These are phyloP conservation scores for Formica aserva DNA, from an alignment of 2,888 invertebrate species.

Conservation along the genomic window DNA sequence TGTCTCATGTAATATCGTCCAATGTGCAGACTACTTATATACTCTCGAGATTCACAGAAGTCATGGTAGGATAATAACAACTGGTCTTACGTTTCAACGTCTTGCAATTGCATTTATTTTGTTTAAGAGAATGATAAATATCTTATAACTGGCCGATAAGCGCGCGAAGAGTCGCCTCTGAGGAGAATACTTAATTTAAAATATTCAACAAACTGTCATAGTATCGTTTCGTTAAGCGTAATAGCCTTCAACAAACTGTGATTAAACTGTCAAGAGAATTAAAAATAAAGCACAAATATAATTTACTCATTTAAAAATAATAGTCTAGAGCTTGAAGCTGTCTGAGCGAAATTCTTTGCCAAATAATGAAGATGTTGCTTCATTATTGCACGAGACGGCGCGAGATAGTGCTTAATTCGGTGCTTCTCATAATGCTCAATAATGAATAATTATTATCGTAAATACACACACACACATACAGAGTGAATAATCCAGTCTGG, in stretches of 20 bases:
- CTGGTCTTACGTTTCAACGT: slow-evolving; percentile 35
- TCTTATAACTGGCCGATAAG: slow-evolving; percentile 14
- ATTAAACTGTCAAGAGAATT: not conserved
- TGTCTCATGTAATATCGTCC: slow-evolving; percentile 67
- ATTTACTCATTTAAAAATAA: slow-evolving; percentile 2
- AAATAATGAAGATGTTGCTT: slow-evolving; percentile 2
- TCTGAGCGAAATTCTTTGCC: not conserved
- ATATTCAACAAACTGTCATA: not conserved
- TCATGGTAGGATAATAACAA: slow-evolving; percentile 1
- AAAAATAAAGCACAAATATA: not conserved
- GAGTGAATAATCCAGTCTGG: slow-evolving; percentile 45
- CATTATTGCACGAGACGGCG: not conserved
- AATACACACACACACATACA: not conserved
- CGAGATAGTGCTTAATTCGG: slow-evolving; percentile 21
- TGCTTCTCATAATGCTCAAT: not conserved
- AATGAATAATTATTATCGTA: slow-evolving; percentile 58
- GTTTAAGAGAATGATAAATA: slow-evolving; percentile 63
- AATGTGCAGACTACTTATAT: slow-evolving; percentile 55
- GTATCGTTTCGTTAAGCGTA: not conserved
- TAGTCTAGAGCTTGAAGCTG: not conserved
- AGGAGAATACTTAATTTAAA: slow-evolving; percentile 20
- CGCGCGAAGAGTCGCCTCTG: slow-evolving; percentile 9
- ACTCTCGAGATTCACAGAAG: slow-evolving; percentile 30
- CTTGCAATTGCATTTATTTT: slow-evolving; percentile 59
- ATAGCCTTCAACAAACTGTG: not conserved